Conservation (phyloP, 2,888 invertebrate species). For the Schrankia costaestrigalis region DNA sequence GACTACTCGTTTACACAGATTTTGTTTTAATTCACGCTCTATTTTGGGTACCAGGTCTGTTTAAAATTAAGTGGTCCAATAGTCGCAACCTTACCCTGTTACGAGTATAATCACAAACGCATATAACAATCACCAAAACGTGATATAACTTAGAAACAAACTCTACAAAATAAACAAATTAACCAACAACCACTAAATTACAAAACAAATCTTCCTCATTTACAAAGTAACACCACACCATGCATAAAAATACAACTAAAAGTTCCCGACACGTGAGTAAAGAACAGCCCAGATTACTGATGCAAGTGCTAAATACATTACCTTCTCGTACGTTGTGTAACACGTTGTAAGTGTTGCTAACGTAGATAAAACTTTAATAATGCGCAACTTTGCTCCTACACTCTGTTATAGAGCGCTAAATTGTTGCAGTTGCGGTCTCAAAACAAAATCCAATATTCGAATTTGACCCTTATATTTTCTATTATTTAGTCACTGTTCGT, state of each 20-base stretch:
- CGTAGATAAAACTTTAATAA: conserved; percentile 40
- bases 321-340: conserved; percentile 25
- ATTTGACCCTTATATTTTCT: conserved; percentile 42
- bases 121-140: too few species aligned
- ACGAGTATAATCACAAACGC: too few species aligned
- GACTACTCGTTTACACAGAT: too few species aligned
- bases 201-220: neutral
- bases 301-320: conserved; percentile 36
- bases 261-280: conserved; percentile 2
- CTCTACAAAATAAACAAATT: too few species aligned
- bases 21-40: too few species aligned
- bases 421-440: conserved; percentile 47
- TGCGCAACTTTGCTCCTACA: conserved; percentile 33
- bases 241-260: conserved; percentile 9
- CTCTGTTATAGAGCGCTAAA: conserved; percentile 37
- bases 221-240: neutral
- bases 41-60: too few species aligned
- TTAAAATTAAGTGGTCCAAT: too few species aligned
- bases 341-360: conserved; percentile 19
- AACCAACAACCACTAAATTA: too few species aligned
- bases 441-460: conserved; percentile 55
- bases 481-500: conserved; percentile 35
- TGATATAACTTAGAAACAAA: too few species aligned
- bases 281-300: conserved; percentile 35
- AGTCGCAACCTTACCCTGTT: too few species aligned